Percentiles rank a stretch among this genome's conserved stretches.
These are phyloP conservation scores for Chloropsis hardwickii DNA, from an alignment of 2,113 vertebrate species.

Conservation along the genomic window DNA sequence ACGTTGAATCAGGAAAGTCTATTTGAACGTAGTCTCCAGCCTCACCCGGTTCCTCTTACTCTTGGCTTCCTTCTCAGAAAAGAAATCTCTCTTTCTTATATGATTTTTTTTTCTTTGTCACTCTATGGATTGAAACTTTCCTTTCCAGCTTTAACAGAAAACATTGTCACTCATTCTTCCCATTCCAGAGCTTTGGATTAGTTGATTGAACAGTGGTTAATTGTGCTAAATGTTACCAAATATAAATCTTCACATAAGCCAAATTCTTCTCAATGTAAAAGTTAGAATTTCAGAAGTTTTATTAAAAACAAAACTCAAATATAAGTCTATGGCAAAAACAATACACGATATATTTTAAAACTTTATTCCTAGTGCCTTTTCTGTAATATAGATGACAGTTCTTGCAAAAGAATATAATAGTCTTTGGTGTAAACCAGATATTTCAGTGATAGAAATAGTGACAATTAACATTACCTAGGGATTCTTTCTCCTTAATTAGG, in stretches of 20 bases:
- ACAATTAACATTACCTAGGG: neutral
- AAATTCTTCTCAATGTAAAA: neutral
- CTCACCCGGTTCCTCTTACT: neutral
- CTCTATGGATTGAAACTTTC: neutral
- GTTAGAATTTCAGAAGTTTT: neutral
- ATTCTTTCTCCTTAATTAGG: neutral
- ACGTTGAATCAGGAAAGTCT: constrained; percentile 12
- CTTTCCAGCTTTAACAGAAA: neutral
- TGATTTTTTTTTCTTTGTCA: neutral
- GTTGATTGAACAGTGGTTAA: neutral
- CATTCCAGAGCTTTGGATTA: neutral
- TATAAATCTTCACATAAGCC: neutral
- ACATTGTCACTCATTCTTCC: neutral
- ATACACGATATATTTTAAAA: neutral
- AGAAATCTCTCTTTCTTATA: neutral
- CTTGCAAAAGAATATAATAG: neutral
- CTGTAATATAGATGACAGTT: neutral
- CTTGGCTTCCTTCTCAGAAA: neutral
- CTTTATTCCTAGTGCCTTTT: neutral
- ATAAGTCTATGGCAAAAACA: neutral
- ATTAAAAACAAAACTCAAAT: neutral
- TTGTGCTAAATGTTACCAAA: neutral
- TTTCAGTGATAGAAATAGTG: neutral
- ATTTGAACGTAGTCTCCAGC: neutral
- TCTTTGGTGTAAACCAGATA: neutral